Conservation (phyloP, 2,888 invertebrate species). For the Morinoia aosen region DNA sequence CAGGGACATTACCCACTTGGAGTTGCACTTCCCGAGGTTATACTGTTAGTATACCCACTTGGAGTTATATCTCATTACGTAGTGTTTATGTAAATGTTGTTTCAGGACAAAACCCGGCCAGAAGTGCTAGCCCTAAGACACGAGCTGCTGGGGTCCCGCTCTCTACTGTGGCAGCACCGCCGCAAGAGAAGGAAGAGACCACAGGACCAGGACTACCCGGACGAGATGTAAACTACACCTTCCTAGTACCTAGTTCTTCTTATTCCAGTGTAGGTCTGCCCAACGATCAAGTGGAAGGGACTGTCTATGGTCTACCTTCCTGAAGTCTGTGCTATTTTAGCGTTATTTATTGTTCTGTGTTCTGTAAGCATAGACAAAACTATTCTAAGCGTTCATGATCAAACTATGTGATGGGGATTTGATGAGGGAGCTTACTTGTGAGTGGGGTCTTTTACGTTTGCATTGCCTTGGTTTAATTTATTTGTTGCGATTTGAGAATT, state of each 20-base stretch:
- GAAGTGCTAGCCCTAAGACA: not conserved
- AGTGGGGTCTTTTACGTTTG: not conserved
- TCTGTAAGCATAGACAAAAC: too few species aligned
- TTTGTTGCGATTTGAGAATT: not conserved
- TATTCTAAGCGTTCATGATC: too few species aligned
- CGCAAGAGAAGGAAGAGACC: conserved; percentile 49
- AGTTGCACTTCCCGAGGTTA: too few species aligned
- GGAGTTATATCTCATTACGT: too few species aligned
- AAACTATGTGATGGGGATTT: not conserved
- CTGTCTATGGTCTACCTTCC: not conserved
- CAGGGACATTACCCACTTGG: too few species aligned
- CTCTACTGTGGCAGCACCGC: not conserved
- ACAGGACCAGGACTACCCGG: conserved; percentile 49
- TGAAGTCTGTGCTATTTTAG: too few species aligned
- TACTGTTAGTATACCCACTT: too few species aligned
- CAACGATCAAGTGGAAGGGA: not conserved
- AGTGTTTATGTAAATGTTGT: not conserved
- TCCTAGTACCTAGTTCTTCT: not conserved
- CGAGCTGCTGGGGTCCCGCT: not conserved
- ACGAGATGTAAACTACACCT: conserved; percentile 26
- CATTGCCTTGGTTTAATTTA: not conserved
- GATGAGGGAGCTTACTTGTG: not conserved
- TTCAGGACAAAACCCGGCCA: not conserved
- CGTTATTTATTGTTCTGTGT: too few species aligned
- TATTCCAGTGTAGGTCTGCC: not conserved